A percentile compares a stretch with the other conserved stretches of the same genome.
These are phyloP conservation scores for Brachypteracias leptosomus DNA, from an alignment of 2,113 vertebrate genomes.

Conservation along the genomic window DNA sequence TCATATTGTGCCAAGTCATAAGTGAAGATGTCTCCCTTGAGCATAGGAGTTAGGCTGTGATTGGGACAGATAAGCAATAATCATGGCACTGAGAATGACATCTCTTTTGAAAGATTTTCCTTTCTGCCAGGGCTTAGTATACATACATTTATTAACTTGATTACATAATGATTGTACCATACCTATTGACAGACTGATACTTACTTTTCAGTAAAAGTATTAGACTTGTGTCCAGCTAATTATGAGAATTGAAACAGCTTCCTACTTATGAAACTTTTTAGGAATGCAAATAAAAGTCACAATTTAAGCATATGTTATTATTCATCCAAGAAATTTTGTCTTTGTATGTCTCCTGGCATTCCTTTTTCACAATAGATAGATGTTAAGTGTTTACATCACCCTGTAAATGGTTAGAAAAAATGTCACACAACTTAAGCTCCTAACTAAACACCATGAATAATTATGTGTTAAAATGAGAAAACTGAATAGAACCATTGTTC, in stretches of 20 bases:
- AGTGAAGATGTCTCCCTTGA: not conserved
- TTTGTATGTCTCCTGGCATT: not conserved
- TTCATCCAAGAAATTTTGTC: not conserved
- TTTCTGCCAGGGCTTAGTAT: not conserved
- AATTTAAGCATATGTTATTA: not conserved
- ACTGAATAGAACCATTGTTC: not conserved
- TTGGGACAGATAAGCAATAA: not conserved
- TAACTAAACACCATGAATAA: not conserved
- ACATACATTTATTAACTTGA: not conserved
- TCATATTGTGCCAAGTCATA: conserved; percentile 41
- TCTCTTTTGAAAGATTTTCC: not conserved
- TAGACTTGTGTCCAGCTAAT: not conserved
- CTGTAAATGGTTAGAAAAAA: not conserved
- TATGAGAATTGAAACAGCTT: not conserved
- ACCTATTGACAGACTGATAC: not conserved
- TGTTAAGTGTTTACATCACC: not conserved
- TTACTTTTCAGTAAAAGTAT: not conserved
- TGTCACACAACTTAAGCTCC: not conserved
- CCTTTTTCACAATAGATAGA: not conserved
- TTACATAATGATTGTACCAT: not conserved
- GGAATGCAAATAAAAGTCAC: not conserved
- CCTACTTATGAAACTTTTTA: not conserved
- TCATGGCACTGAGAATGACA: not conserved
- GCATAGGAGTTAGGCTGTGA: not conserved
- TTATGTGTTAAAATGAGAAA: not conserved